Base-by-base conservation (phyloP, 2,888 invertebrate species). In the Drosophila phalerata region DNA sequence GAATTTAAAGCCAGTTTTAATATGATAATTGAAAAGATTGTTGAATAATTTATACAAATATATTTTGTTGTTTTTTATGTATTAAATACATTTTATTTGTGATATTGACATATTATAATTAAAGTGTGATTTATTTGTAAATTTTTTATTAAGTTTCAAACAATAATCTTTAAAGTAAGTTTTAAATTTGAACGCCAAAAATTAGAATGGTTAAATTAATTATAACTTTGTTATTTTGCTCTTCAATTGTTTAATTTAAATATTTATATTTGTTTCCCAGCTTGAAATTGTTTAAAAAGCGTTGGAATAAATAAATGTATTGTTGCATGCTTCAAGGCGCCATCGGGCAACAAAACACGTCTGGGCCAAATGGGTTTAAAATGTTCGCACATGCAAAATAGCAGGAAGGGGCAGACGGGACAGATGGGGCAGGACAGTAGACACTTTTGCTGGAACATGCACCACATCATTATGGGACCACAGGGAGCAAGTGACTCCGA, bases 391-490 rank as follows among this genome's bases (percentile, higher is more conserved):
- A 69, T 74, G 82, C 75, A 67, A 79, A 83, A 65, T 52, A 58
- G 71, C 45, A 52, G 42, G 40, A 38, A 9, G 77, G 9, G 30
- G 9, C 28, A 28, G 28, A 28, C 0, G 28, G 5, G 28, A 58
- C 77, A 76, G 71, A 79, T 80, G 25, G 37, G 11, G 22, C 5
- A 19, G 30, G 8, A 13, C 11, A 17, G 38, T 32, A 9, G 42
- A 52, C 19, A 51, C 17, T 25, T 13, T 48, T 28, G 48, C 8
- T 47, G 48, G 48, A 38, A 37, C 45, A 47, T 49, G 60, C 82
- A 90, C 90, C 91, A 89, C 91, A 89, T 90, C 90, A 91, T 91
- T 89, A 90, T 77, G 85, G 81, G 83, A 82, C 90, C 91, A 75
- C 87, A 80, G 90, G 81, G 90, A 91, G 74, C 77, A 81, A 77